These are phyloP conservation scores for Lepisosteus oculatus DNA, from an alignment of 2,113 vertebrate species.

Conservation along the genomic window DNA sequence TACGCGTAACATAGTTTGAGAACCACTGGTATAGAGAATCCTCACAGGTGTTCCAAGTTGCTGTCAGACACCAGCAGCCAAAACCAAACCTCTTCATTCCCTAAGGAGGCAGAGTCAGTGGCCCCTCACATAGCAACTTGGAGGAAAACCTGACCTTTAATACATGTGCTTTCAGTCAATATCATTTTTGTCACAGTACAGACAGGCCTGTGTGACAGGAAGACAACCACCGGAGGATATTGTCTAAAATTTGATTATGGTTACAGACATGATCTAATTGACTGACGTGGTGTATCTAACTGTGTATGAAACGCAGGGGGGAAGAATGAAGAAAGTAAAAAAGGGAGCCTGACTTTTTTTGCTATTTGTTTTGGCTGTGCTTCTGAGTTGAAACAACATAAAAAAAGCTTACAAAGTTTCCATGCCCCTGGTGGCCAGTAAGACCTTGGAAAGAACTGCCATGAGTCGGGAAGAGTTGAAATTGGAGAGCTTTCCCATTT, in stretches of 20 bases:
- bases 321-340: background rate
- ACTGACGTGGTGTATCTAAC: conserved; percentile 33
- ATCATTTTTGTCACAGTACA: conserved; percentile 20
- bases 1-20: too few relatives aligned
- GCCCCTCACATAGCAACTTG: conserved; percentile 31
- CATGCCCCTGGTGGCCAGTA: too few relatives aligned
- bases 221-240: conserved; percentile 44
- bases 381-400: background rate
- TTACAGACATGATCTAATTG: conserved; percentile 56
- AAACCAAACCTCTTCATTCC: background rate
- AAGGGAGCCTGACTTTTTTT: background rate
- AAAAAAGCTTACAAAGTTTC: too few relatives aligned
- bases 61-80: conserved; percentile 3
- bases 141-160: conserved; percentile 54
- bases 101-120: background rate
- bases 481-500: too few relatives aligned
- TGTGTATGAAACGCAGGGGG: conserved; percentile 27
- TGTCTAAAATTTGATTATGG: conserved; percentile 48
- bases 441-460: too few relatives aligned
- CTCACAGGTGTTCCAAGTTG: too few relatives aligned
- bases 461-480: too few relatives aligned
- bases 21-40: too few relatives aligned
- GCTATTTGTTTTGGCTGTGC: background rate
- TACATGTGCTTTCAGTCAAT: conserved; percentile 30
- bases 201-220: conserved; percentile 32